Conservation (phyloP, 2,888 invertebrate genomes). For the Aleiodes testaceus region DNA sequence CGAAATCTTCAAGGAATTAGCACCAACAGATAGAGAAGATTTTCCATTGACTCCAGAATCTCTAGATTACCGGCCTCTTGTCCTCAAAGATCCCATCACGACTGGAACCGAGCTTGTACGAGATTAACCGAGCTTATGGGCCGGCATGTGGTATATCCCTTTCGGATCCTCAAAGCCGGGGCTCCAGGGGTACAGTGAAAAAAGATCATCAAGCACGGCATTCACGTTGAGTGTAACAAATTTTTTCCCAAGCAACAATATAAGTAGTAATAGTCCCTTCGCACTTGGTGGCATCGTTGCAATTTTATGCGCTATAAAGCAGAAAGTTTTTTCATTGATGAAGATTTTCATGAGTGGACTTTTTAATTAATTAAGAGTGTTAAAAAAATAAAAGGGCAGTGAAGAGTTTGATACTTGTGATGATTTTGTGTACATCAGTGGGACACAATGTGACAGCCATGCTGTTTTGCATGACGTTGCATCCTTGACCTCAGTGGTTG, state of each 20-base stretch:
- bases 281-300: background rate
- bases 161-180: slow-evolving; percentile 25
- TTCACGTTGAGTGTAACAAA: slow-evolving; percentile 1
- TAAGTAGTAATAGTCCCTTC: background rate
- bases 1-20: background rate
- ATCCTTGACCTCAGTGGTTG: slow-evolving; percentile 15
- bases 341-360: too few species aligned
- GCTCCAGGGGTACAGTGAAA: background rate
- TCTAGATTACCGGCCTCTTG: slow-evolving; percentile 21
- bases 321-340: too few species aligned
- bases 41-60: too few species aligned
- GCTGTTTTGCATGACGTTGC: background rate
- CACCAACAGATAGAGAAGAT: slow-evolving; percentile 13
- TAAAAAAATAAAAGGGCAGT: background rate
- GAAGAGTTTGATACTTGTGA: background rate
- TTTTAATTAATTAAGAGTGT: background rate
- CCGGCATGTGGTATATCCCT: slow-evolving; percentile 36
- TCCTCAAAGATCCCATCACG: background rate
- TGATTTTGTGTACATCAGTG: background rate
- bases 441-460: slow-evolving; percentile 6
- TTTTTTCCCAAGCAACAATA: slow-evolving; percentile 7
- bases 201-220: slow-evolving; percentile 15
- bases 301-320: background rate
- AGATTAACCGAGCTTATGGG: slow-evolving; percentile 55
- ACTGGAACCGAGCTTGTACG: slow-evolving; percentile 45